Conservation (phyloP, 2,888 invertebrate species). For the Watsonalla cultraria region DNA sequence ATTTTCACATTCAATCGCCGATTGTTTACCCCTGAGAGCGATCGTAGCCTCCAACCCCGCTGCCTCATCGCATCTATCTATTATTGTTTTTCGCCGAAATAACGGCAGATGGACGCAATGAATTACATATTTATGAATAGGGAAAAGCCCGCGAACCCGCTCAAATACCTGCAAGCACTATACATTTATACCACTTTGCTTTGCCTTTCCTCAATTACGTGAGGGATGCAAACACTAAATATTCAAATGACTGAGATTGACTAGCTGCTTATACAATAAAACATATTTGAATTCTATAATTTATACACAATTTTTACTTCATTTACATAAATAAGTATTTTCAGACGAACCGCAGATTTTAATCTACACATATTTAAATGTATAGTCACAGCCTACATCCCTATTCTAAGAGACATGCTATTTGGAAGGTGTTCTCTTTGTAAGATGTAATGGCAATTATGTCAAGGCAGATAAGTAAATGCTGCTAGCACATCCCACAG, state of each 20-base stretch:
- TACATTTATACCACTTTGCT: slow-evolving; percentile 1
- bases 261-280: not conserved
- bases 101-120: slow-evolving; percentile 11
- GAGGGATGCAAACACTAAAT: slow-evolving; percentile 32
- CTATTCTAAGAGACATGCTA: too few relatives aligned
- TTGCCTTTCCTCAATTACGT: not conserved
- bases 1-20: slow-evolving; percentile 75
- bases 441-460: slow-evolving; percentile 25
- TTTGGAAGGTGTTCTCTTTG: too few relatives aligned
- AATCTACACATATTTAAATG: slow-evolving; percentile 7
- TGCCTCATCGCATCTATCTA: slow-evolving; percentile 46
- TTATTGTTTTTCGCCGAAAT: slow-evolving; percentile 28
- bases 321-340: too few relatives aligned
- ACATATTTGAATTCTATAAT: too few relatives aligned
- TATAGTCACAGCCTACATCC: too few relatives aligned
- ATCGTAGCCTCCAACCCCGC: slow-evolving; percentile 44
- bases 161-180: not conserved
- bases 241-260: not conserved
- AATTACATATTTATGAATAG: slow-evolving; percentile 6
- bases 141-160: not conserved
- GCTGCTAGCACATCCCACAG: slow-evolving; percentile 48
- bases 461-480: slow-evolving; percentile 51
- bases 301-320: too few relatives aligned
- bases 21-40: slow-evolving; percentile 64
- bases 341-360: too few relatives aligned